A percentile compares a stretch with the other conserved stretches of the same genome.
Conservation (phyloP, 2,888 invertebrate species). For the Bhutanitis thaidina region DNA sequence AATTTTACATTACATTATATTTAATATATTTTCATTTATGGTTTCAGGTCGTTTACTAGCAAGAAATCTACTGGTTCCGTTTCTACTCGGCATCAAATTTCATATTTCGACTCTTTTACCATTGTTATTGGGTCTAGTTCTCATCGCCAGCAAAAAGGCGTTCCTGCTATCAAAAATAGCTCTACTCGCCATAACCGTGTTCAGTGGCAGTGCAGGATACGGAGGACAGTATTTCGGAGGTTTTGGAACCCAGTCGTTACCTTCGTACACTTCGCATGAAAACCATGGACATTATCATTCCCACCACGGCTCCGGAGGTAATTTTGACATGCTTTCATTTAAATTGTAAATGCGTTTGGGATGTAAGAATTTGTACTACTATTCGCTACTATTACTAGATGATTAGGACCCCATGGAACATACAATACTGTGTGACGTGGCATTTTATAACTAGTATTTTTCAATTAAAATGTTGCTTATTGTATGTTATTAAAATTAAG, state of each 20-base stretch:
- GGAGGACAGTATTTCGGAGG: slow-evolving; percentile 52
- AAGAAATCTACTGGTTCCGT: slow-evolving; percentile 86
- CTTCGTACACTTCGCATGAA: slow-evolving; percentile 58
- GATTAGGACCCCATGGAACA: too few species aligned
- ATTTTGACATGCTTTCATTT: slow-evolving; percentile 13
- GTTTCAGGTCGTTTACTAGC: slow-evolving; percentile 85
- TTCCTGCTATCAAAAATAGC: slow-evolving; percentile 87
- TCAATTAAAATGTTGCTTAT: too few species aligned
- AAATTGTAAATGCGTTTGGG: too few species aligned
- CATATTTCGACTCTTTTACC: slow-evolving; percentile 87
- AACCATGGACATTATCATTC: slow-evolving; percentile 49
- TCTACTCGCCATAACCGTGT: slow-evolving; percentile 83
- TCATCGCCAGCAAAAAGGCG: slow-evolving; percentile 88
- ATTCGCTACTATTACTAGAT: too few species aligned
- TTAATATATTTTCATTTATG: not conserved
- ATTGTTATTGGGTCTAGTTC: slow-evolving; percentile 84
- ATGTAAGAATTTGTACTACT: too few species aligned
- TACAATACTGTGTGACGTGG: too few species aligned
- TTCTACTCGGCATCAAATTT: slow-evolving; percentile 89
- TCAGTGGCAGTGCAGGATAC: slow-evolving; percentile 78
- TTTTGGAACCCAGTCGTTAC: slow-evolving; percentile 43
- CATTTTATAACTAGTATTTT: too few species aligned
- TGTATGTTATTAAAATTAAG: too few species aligned
- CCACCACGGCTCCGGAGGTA: slow-evolving; percentile 55
- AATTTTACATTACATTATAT: not conserved